A percentile compares a stretch with the other conserved stretches of the same genome.
phyloP scores from a whole-genome alignment of 2,797 vertebrate genomes.

The Menidia menidia region DNA sequence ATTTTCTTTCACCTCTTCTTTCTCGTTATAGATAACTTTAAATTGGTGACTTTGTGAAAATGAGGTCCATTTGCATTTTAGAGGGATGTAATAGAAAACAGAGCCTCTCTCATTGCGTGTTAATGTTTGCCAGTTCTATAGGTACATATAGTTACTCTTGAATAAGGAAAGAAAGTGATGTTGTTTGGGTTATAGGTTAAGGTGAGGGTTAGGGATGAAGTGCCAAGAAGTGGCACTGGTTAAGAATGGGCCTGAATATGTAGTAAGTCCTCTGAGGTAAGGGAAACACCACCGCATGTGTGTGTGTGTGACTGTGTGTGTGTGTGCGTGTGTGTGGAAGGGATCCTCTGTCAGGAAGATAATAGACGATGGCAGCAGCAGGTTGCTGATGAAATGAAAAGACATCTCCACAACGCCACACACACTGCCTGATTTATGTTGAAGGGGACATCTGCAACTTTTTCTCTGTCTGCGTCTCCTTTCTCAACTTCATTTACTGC shows the following conservation, averaged over 20 bases:
- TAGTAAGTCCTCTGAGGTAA: conserved; percentile 9
- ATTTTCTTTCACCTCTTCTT: neutral
- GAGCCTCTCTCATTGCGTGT: conserved; percentile 45
- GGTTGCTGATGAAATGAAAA: conserved; percentile 35
- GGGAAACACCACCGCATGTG: neutral
- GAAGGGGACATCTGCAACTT: conserved; percentile 16
- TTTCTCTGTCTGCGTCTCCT: neutral
- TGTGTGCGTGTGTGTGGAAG: conserved; percentile 35
- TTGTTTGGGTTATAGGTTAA: neutral
- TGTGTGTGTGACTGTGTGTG: conserved; percentile 18
- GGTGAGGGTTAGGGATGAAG: neutral
- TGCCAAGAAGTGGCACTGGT: neutral
- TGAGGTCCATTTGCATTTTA: conserved; percentile 58
- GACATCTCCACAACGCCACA: conserved; percentile 54
- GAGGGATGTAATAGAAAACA: conserved; percentile 4
- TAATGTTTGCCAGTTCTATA: conserved; percentile 55
- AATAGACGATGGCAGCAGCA: conserved; percentile 56
- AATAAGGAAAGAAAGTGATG: conserved; percentile 57
- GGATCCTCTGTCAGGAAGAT: conserved; percentile 16
- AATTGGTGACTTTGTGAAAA: conserved; percentile 56
- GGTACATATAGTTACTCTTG: conserved; percentile 66
- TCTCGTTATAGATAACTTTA: conserved; percentile 46
- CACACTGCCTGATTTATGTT: conserved; percentile 34
- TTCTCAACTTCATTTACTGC: neutral
- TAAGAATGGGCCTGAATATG: neutral